A percentile compares a stretch with the other conserved stretches of the same genome.
Evolutionary conservation across 2,888 invertebrate genomes (phyloP).

Genomic region (Flexamia atlantica): DNA sequence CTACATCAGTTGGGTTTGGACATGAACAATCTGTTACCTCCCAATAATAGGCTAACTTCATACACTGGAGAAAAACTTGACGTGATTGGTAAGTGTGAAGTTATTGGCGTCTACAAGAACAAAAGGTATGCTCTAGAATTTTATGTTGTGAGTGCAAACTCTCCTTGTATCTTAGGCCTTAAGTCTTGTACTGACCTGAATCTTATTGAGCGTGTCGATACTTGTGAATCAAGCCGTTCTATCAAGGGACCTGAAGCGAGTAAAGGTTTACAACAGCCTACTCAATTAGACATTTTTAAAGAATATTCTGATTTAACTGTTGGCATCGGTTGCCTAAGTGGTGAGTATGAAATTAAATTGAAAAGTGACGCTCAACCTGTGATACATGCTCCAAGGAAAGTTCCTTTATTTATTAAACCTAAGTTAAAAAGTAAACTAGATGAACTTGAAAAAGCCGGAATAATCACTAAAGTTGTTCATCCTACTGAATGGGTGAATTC

Average conservation of each 20-base stretch:
- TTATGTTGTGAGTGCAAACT: conserved; percentile 4
- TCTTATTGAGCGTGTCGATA: neutral
- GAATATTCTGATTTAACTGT: conserved; percentile 7
- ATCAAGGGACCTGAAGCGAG: too few species aligned
- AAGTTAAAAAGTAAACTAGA: conserved; percentile 44
- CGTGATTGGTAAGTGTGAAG: neutral
- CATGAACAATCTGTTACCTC: neutral
- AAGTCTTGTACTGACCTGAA: neutral
- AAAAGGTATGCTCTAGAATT: neutral
- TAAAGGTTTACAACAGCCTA: neutral
- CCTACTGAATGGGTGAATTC: conserved; percentile 66
- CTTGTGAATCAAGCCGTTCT: neutral
- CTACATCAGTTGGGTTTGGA: neutral
- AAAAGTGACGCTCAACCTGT: conserved; percentile 12
- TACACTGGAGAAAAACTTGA: conserved; percentile 2
- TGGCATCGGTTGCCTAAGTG: conserved; percentile 17
- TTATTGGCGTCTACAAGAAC: neutral
- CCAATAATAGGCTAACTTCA: conserved; percentile 1
- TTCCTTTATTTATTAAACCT: neutral
- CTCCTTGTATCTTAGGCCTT: conserved; percentile 21
- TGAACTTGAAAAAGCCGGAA: conserved; percentile 37
- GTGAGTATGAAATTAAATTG: conserved; percentile 23
- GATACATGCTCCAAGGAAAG: conserved; percentile 42
- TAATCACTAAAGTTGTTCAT: conserved; percentile 60
- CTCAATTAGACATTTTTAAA: neutral